Percentiles rank a stretch among this genome's conserved stretches.
Evolutionary conservation across 2,113 vertebrate genomes (phyloP).

Genomic region (Actenoides hombroni): DNA sequence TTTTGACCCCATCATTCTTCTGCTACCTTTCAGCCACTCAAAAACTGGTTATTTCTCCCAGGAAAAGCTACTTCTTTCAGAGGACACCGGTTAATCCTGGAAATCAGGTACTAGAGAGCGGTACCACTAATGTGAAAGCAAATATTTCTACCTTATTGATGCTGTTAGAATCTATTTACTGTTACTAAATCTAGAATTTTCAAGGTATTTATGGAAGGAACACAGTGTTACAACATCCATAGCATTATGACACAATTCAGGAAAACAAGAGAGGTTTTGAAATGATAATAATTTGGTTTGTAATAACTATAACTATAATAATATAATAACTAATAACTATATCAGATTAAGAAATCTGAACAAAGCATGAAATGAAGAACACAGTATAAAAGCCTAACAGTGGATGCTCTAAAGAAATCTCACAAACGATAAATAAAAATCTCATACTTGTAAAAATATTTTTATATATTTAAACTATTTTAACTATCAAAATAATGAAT

Average conservation of each 20-base stretch:
- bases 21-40: neutral
- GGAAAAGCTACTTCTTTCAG: neutral
- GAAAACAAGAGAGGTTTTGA: neutral
- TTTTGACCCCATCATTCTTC: neutral
- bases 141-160: neutral
- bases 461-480: too few relatives aligned
- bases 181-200: neutral
- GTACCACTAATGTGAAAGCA: neutral
- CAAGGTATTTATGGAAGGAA: neutral
- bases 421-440: neutral
- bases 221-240: neutral
- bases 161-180: neutral
- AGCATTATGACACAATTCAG: neutral
- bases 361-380: neutral
- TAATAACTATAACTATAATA: neutral
- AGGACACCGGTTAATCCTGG: neutral
- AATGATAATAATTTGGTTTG: neutral
- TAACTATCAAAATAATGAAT: neutral
- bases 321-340: neutral
- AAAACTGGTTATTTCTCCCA: neutral
- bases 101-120: rapidly evolving
- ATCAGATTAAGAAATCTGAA: neutral
- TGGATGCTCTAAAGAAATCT: neutral
- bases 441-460: neutral
- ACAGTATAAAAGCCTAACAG: neutral